Percentiles rank a stretch among this genome's conserved stretches.
These are phyloP conservation scores for Crenichthys baileyi DNA, from an alignment of 2,797 vertebrate genomes.

Conservation along the genomic window DNA sequence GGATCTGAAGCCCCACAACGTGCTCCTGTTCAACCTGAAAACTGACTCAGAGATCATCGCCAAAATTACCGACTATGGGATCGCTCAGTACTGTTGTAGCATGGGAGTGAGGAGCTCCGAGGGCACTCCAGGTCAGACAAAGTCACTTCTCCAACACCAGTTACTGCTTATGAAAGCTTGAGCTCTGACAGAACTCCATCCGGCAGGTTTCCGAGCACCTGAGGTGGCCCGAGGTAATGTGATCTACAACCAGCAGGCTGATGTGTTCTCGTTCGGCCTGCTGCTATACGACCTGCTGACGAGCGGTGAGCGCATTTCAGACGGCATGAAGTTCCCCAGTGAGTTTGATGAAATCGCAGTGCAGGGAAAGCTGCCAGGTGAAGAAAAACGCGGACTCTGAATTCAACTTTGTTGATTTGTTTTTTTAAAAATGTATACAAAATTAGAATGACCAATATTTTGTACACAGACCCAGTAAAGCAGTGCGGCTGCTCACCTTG, in stretches of 20 bases:
- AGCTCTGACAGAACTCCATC: not conserved
- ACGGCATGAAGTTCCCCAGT: slow-evolving; percentile 96
- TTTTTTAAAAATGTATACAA: not conserved
- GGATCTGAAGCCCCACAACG: slow-evolving; percentile 96
- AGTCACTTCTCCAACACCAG: not conserved
- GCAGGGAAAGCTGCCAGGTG: slow-evolving; percentile 94
- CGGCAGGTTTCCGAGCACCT: slow-evolving; percentile 91
- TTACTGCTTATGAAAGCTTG: not conserved
- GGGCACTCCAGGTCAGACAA: slow-evolving; percentile 90
- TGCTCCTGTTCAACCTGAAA: slow-evolving; percentile 94
- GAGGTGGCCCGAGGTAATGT: slow-evolving; percentile 95
- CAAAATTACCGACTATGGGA: slow-evolving; percentile 97
- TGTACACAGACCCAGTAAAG: slow-evolving; percentile 89
- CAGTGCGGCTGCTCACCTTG: slow-evolving; percentile 91
- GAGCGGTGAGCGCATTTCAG: slow-evolving; percentile 90
- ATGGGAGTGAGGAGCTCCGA: slow-evolving; percentile 96
- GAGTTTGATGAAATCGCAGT: slow-evolving; percentile 96
- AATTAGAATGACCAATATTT: not conserved
- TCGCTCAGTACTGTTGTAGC: slow-evolving; percentile 96
- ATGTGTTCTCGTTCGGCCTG: slow-evolving; percentile 96
- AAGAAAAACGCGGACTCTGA: not conserved
- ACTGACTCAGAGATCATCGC: slow-evolving; percentile 91
- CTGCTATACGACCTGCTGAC: slow-evolving; percentile 97
- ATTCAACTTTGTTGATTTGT: not conserved
- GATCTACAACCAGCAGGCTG: slow-evolving; percentile 96